These are phyloP conservation scores for Ypsolopha scabrella DNA, from an alignment of 2,888 invertebrate genomes.

Conservation along the genomic window DNA sequence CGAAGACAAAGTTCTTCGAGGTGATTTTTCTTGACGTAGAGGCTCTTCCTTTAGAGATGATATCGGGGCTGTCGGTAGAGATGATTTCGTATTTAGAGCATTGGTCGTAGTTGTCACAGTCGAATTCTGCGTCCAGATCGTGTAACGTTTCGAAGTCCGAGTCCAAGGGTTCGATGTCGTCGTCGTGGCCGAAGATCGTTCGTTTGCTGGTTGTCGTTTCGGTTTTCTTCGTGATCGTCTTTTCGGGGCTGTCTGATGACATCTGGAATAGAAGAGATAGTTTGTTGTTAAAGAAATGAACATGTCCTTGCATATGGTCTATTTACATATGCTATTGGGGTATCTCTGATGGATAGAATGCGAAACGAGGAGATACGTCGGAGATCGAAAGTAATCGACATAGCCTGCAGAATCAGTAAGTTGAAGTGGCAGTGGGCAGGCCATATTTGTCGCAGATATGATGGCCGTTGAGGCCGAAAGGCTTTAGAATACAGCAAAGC, in stretches of 20 bases:
- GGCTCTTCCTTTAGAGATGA: slow-evolving; percentile 45
- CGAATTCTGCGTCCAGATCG: slow-evolving; percentile 58
- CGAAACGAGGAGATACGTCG: too few relatives aligned
- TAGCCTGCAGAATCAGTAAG: too few relatives aligned
- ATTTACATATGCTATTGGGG: too few relatives aligned
- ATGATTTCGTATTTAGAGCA: slow-evolving; percentile 64
- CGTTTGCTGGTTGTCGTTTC: slow-evolving; percentile 1
- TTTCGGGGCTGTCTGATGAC: slow-evolving; percentile 2
- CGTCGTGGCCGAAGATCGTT: slow-evolving; percentile 1
- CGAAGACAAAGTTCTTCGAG: slow-evolving; percentile 49
- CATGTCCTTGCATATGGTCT: not conserved
- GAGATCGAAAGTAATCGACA: too few relatives aligned
- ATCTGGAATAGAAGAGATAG: slow-evolving; percentile 4
- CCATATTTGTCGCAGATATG: too few relatives aligned
- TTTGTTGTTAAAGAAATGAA: not conserved
- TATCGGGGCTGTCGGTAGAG: slow-evolving; percentile 59
- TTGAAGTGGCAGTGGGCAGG: too few relatives aligned
- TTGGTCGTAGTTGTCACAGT: slow-evolving; percentile 46
- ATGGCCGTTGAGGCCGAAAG: too few relatives aligned
- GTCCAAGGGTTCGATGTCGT: slow-evolving; percentile 7
- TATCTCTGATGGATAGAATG: too few relatives aligned
- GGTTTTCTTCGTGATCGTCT: not conserved
- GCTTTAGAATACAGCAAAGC: too few relatives aligned
- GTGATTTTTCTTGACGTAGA: slow-evolving; percentile 37
- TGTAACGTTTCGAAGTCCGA: slow-evolving; percentile 46